Evolutionary conservation across 2,113 vertebrate genomes (phyloP), one percentile per base, ranked within the genome.

Genomic region (Silurus meridionalis): DNA sequence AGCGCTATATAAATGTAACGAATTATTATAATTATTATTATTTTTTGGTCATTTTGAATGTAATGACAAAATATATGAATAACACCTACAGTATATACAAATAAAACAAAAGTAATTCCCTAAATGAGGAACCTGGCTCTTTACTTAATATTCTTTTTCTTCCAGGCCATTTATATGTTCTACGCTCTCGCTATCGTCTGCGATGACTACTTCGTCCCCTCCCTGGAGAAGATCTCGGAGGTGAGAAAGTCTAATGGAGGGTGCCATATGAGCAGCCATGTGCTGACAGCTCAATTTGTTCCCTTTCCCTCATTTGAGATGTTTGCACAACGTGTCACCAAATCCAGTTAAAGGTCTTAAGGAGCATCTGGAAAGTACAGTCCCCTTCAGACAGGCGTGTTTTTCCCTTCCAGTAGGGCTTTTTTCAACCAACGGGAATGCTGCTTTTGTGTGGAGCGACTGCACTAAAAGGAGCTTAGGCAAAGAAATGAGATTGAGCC

Each of bases 171-270:
- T 90, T 96, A 96, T 91, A 96, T 95, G 94, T 95, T 96, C 92
- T 96, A 95, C 50, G 95, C 95, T 81, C 91, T 96, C 55, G 95
- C 95, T 71, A 94, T 96, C 58, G 92, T 96, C 87, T 96, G 95
- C 25, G 95, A 96, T 10, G 94, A 95, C 90, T 96, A 93, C 92
- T 96, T 96, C 84, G 95, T 96, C n/a, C 95, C 95, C 0, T 96
- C 94, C 17, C 92, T 96, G 83, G 94, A 96, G 91, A 96, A 96
- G 90, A 96, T 96, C 91, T 96, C 95, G 48, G 94, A 95, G 95
- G 95, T 95, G 86, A 91, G 94, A 89, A 80, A 83, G 64, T 21
- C 69, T 48, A 19, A 52, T 15, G 11, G 53, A 60, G 11, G 55
- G 5, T 6, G 6, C 53, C 25, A 14, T 64, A 58, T 21, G 23